Base-by-base conservation (phyloP, 2,113 vertebrate species). In the Suricata suricatta region DNA sequence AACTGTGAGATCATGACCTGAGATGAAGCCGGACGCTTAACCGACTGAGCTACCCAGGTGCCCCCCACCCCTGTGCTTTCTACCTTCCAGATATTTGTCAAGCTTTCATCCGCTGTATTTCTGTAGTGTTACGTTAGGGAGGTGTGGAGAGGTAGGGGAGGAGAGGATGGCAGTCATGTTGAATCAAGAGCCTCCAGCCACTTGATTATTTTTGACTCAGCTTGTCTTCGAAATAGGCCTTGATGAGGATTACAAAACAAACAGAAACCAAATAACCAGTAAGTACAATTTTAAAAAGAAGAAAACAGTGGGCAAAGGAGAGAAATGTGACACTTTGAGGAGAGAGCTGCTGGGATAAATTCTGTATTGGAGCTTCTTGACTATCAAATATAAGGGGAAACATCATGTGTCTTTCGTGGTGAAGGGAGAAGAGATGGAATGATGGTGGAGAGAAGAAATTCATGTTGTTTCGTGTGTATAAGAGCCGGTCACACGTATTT, bases 41-140 rank as follows among this genome's bases (percentile, higher is more conserved):
- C 41, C 41, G 41, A 41, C 41, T 41, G 41, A 41, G 41, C 41
- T 5, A 41, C 41, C 41, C 41, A 41, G 41, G 41, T 41, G 41
- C 41, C 41, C 41, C 5, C 41, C 41, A 41, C 41, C 41, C 41
- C 41, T 5, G 4, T 85, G 71, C 71, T 54, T 85, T 92, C 72
- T 68, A 12, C 44, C 12, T 77, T 71, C 74, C 35, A 96, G 72
- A 77, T 64, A 71, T 87, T 81, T 85, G 38, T 33, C 52, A 57
- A 93, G 82, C 41, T 95, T 60, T 86, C 81, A 64, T 23, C 14
- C 50, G 31, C 41, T 90, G 33, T 63, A 92, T 85, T 95, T 93
- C 47, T 92, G 82, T 82, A 87, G 57, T 54, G 50, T 87, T 85
- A 76, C 16, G 60, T 44, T 29, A 4, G 7, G 74, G 38, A 80